These are phyloP conservation scores for Ia io DNA, from an alignment of 2,113 vertebrate genomes.

Conservation along the genomic window DNA sequence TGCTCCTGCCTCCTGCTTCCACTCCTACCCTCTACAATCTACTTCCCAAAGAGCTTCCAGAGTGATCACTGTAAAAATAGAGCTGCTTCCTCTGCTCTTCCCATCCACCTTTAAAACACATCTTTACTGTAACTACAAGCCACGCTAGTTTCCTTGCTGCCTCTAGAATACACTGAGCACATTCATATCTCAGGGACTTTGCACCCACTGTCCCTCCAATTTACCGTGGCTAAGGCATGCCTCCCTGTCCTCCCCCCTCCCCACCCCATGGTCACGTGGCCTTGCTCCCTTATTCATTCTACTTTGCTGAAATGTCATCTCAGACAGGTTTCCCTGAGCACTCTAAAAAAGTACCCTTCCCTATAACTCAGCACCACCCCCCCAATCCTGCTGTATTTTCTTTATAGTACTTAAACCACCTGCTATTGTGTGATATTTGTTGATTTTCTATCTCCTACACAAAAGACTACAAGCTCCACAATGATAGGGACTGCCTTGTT, in stretches of 20 bases:
- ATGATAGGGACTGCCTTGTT: not conserved
- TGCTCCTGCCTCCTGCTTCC: not conserved
- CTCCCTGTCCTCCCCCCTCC: too few relatives aligned
- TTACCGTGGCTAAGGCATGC: not conserved
- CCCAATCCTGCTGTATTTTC: not conserved
- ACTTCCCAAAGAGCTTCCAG: not conserved
- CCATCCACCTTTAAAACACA: not conserved
- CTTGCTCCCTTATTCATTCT: not conserved
- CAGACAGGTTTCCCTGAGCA: not conserved
- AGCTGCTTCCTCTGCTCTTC: not conserved
- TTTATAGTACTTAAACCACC: not conserved
- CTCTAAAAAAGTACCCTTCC: not conserved
- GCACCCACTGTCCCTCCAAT: not conserved
- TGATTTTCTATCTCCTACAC: not conserved
- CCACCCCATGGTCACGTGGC: fast-evolving
- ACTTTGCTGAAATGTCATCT: not conserved
- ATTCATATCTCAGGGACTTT: not conserved
- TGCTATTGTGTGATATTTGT: not conserved
- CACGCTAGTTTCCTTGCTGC: not conserved
- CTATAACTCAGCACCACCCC: not conserved
- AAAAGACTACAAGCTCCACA: not conserved
- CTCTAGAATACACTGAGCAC: not conserved
- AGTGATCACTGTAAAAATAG: not conserved
- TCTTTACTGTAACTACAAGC: not conserved
- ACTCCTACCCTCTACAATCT: not conserved